A percentile compares a stretch with the other conserved stretches of the same genome.
phyloP scores from a whole-genome alignment of 30 jellyfish, hydroid and myxozoan species.

The Haliclystus octoradiatus region DNA sequence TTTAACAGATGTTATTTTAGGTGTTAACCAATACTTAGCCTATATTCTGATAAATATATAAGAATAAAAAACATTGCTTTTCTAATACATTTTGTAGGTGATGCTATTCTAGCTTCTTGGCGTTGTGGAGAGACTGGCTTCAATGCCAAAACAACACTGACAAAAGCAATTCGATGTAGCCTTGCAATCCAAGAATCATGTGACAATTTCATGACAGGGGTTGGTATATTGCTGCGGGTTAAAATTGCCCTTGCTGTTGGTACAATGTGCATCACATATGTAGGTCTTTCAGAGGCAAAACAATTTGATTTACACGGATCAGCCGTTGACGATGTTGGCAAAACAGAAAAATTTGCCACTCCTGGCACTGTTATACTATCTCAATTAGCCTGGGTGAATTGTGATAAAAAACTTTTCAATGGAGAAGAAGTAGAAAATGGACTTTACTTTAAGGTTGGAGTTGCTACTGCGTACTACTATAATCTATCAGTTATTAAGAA shows the following conservation, averaged over 20 bases:
- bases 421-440: conserved; percentile 40
- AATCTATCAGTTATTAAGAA: too few relatives aligned
- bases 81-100: conserved; percentile 61
- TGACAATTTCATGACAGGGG: conserved; percentile 76
- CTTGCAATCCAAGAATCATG: conserved; percentile 66
- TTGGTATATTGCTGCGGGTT: conserved; percentile 71
- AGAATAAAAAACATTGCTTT: too few relatives aligned
- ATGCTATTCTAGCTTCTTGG: conserved; percentile 91
- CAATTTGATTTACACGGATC: conserved; percentile 81
- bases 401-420: conserved; percentile 59
- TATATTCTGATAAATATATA: too few relatives aligned
- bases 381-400: conserved; percentile 73
- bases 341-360: conserved; percentile 81
- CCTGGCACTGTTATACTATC: conserved; percentile 82
- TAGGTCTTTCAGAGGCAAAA: conserved; percentile 57
- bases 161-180: conserved; percentile 69
- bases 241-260: conserved; percentile 91
- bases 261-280: conserved; percentile 73
- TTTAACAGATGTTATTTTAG: too few relatives aligned
- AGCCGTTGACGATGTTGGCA: conserved; percentile 89
- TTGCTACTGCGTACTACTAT: neutral
- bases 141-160: conserved; percentile 58
- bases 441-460: conserved; percentile 27
- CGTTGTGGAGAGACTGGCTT: conserved; percentile 64
- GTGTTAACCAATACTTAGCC: too few relatives aligned